phyloP scores from a whole-genome alignment of 53 echinoderm and acorn worm species.

The Temnopleurus reevesii region DNA sequence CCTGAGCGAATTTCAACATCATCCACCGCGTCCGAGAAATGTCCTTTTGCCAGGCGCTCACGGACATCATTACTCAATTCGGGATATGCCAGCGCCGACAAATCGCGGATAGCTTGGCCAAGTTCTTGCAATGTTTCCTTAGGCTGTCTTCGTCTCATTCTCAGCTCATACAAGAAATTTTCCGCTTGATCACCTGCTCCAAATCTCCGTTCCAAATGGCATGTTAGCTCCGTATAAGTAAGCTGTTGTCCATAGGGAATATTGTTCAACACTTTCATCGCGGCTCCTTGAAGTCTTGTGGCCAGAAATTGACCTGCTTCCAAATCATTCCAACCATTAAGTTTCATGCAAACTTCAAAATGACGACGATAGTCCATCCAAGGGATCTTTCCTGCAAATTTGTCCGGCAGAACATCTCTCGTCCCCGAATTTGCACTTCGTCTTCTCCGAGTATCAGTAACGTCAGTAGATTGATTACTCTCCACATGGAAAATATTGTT shows the following conservation, averaged over 20 bases:
- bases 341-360: neutral
- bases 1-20: constrained; percentile 38
- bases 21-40: constrained; percentile 59
- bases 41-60: constrained; percentile 59
- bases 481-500: no score
- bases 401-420: neutral
- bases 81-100: constrained; percentile 53
- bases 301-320: neutral
- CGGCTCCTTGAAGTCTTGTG: neutral
- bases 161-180: constrained; percentile 27
- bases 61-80: constrained; percentile 46
- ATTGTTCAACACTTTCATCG: neutral
- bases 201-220: constrained; percentile 38
- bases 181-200: constrained; percentile 50
- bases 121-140: constrained; percentile 58
- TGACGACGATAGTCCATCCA: neutral
- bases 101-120: constrained; percentile 51
- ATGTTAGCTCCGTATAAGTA: constrained; percentile 17
- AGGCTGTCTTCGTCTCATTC: constrained; percentile 45
- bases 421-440: neutral
- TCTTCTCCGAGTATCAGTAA: neutral
- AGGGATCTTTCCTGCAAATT: neutral
- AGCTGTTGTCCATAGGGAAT: no score
- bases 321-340: neutral
- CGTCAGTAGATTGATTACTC: neutral